Conservation (phyloP, 2,797 vertebrate species). For the Alca torda region DNA sequence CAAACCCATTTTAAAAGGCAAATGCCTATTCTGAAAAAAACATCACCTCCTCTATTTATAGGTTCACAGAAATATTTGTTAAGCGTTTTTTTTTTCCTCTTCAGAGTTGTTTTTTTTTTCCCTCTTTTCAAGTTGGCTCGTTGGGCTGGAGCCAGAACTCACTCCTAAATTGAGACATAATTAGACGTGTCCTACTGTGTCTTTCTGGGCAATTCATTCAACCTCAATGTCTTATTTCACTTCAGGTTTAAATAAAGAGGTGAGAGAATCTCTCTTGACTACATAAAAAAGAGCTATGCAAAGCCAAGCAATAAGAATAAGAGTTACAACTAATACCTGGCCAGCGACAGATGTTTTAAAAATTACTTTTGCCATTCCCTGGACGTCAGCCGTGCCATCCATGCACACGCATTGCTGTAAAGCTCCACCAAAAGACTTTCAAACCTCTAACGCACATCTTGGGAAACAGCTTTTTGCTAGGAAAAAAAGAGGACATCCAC, state of each 20-base stretch:
- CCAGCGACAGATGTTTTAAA: background rate
- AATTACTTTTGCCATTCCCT: background rate
- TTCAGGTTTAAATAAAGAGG: background rate
- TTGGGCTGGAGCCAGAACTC: constrained; percentile 7
- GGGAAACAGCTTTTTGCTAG: background rate
- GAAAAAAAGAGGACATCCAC: background rate
- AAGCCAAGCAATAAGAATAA: background rate
- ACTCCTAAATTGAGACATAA: constrained; percentile 9
- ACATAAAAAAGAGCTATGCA: background rate
- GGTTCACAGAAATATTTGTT: background rate
- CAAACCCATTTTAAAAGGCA: background rate
- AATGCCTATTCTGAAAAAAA: background rate
- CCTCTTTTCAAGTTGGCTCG: background rate
- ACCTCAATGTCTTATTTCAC: background rate
- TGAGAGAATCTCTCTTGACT: background rate
- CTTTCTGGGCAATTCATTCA: background rate
- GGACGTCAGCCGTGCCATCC: background rate
- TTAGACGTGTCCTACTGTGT: background rate
- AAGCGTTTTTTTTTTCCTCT: background rate
- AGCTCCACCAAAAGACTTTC: background rate
- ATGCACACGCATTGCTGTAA: fast-evolving
- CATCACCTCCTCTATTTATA: background rate
- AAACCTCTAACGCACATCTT: background rate
- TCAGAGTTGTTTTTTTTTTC: background rate
- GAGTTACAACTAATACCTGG: background rate